These are phyloP conservation scores for Odontophorus gujanensis DNA, from an alignment of 2,113 vertebrate species.

Conservation along the genomic window DNA sequence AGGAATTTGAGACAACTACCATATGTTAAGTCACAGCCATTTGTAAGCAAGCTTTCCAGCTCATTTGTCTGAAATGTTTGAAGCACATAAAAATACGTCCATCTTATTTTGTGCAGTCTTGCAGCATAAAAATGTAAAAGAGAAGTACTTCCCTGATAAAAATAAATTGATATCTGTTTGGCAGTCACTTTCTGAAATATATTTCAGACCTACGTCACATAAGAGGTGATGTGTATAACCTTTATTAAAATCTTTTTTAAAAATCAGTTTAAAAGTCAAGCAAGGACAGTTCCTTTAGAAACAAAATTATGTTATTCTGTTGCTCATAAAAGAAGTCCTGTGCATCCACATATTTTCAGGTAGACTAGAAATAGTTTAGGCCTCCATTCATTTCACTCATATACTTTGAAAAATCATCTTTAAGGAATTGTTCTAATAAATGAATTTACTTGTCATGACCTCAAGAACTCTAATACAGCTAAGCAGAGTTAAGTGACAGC, in stretches of 20 bases:
- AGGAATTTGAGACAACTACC: slow-evolving; percentile 13
- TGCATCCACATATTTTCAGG: background rate
- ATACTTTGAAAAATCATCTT: background rate
- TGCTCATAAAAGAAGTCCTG: background rate
- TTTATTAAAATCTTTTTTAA: background rate
- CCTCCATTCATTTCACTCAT: background rate
- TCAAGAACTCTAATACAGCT: background rate
- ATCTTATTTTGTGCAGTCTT: background rate
- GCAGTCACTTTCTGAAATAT: background rate
- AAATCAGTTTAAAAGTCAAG: background rate
- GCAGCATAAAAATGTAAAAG: background rate
- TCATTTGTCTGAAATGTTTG: background rate
- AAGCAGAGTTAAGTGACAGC: background rate
- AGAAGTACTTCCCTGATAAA: background rate
- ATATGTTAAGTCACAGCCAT: background rate
- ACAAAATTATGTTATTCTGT: background rate
- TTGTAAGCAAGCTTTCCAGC: background rate
- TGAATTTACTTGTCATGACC: background rate
- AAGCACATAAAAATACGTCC: background rate
- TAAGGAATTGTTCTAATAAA: background rate
- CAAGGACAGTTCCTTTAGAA: background rate
- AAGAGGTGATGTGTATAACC: background rate
- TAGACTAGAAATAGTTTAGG: background rate
- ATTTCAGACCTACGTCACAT: background rate
- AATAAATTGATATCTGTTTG: background rate